Base-by-base conservation (phyloP, 2,797 vertebrate species). In the Sebastes minor region DNA sequence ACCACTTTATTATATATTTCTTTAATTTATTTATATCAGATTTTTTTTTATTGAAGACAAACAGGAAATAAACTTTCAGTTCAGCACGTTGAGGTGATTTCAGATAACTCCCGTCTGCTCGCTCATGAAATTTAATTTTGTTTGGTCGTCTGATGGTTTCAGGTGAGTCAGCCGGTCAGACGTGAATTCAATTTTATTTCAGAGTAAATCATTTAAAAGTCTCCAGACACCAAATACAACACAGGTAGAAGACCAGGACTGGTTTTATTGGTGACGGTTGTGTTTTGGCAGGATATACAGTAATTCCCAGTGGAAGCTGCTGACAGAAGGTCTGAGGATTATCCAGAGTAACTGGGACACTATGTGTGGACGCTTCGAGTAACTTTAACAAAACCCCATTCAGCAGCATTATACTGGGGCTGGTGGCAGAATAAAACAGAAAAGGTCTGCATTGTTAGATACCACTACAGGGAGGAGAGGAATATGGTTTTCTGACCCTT, bases 301-400 rank as follows among this genome's bases (percentile, higher is more conserved):
- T 42, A 42, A 42, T 42, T 42, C 38, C 38, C 14, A 42, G 38
- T 1, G 38, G 38, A 42, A 42, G 38, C 38, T 42, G 16, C 22
- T 72, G 55, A 13, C 20, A 18, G 68, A 42, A 70, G 33, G 71
- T 72, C 59, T 33, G 79, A 66, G 49, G 78, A 70, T 76, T 65
- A 78, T 59, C 57, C 27, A 1, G 13, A 64, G 57, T 4, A 84
- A 74, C 33, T 71, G 70, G 83, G 65, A 38, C 72, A 49, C 35
- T 61, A 59, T 64, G 27, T 76, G 55, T 79, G 30, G 52, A 69
- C 1, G 9, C 14, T 20, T 46, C 28, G 8, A 62, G 60, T 14
- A 10, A 65, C 56, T 49, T 35, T 55, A 85, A 83, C 23, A 83
- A 83, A 81, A 27, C 27, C 8, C 42, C 28, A 18, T 72, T 71